Conservation (phyloP, 2,797 vertebrate species). For the Cossypha polioptera region DNA sequence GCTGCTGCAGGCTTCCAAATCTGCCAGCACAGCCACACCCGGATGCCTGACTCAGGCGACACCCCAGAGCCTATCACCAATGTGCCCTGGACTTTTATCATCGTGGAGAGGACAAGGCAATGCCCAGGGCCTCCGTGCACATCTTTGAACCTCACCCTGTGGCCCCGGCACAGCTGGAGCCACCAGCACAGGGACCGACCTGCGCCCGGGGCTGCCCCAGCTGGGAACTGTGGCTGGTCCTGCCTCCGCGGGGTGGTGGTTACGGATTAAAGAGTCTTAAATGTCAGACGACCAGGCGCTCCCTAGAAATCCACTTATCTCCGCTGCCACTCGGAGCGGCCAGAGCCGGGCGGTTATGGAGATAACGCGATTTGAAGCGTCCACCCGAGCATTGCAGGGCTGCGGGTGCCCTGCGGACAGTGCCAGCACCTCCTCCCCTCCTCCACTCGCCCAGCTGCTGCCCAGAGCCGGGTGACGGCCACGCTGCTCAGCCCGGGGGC, state of each 20-base stretch:
- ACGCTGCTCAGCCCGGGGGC: background rate
- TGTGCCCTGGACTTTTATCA: background rate
- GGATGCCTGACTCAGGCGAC: rapidly evolving
- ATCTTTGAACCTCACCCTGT: background rate
- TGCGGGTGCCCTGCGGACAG: slow-evolving; percentile 53
- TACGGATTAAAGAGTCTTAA: slow-evolving; percentile 64
- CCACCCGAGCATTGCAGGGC: slow-evolving; percentile 49
- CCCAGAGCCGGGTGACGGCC: background rate
- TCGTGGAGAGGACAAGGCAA: rapidly evolving
- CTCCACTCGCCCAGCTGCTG: slow-evolving; percentile 8
- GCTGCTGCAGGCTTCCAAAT: background rate
- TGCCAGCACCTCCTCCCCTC: slow-evolving; percentile 21
- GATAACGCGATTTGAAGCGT: slow-evolving; percentile 63
- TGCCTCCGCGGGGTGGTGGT: background rate
- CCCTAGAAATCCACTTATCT: slow-evolving; percentile 68
- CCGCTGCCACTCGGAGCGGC: slow-evolving; percentile 49
- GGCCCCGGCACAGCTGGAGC: background rate
- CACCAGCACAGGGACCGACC: rapidly evolving
- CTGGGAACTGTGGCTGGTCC: background rate
- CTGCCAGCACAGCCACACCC: rapidly evolving
- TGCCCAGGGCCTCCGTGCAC: background rate
- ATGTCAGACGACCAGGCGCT: slow-evolving; percentile 64
- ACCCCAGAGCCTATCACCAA: background rate
- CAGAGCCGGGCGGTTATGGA: slow-evolving; percentile 50
- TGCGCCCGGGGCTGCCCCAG: rapidly evolving